Evolutionary conservation across 37 sponge, comb jelly and placozoan species (phyloP).

Genomic region (Beroe forskalii): DNA sequence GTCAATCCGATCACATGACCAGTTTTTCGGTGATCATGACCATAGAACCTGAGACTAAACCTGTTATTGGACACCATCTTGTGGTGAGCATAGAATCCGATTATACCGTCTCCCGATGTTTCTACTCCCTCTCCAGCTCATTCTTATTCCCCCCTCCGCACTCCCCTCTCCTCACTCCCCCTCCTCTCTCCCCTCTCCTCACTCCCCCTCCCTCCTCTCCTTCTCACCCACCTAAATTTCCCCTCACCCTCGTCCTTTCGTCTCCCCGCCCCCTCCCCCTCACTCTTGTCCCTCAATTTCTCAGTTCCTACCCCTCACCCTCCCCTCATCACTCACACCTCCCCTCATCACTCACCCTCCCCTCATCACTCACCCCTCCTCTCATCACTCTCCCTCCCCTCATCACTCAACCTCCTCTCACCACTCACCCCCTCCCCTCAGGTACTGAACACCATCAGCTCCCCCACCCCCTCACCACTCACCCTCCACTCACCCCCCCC

Average conservation of each 20-base stretch:
- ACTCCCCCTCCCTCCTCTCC: neutral
- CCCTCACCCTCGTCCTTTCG: neutral
- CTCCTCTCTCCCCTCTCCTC: neutral
- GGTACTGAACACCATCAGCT: constrained; percentile 14
- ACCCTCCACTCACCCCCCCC: neutral
- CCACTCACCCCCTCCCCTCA: neutral
- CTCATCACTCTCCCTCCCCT: neutral
- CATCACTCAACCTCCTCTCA: neutral
- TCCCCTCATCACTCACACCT: neutral
- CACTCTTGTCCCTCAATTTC: neutral
- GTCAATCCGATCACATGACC: constrained; percentile 20
- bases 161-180: neutral
- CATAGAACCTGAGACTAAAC: constrained; percentile 10
- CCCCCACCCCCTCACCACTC: neutral
- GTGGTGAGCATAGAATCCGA: constrained; percentile 2
- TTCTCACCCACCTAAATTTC: neutral
- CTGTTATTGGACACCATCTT: neutral
- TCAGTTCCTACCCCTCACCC: neutral
- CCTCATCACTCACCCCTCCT: neutral
- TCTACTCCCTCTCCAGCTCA: neutral
- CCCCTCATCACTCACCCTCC: neutral
- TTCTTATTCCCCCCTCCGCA: neutral
- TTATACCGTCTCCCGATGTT: too few relatives aligned
- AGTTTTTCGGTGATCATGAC: constrained; percentile 60
- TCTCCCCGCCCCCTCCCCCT: neutral